Evolutionary conservation across 2,113 vertebrate genomes (phyloP).

Genomic region (Aspiorhynchus laticeps): DNA sequence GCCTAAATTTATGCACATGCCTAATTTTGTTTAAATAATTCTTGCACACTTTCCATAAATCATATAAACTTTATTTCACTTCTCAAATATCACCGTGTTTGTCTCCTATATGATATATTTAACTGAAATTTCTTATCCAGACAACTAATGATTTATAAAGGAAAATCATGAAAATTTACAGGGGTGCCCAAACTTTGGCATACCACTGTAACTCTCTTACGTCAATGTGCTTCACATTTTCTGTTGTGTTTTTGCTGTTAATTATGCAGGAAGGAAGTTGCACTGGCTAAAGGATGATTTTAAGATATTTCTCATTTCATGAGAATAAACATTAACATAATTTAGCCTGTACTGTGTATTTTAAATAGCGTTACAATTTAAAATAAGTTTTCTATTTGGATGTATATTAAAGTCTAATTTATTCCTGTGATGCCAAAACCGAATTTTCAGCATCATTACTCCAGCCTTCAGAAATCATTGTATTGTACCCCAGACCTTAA

Average conservation of each 20-base stretch:
- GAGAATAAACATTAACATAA: neutral
- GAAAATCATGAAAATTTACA: no score
- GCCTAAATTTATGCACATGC: no score
- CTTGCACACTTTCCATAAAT: no score
- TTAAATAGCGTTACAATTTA: neutral
- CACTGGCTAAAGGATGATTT: neutral
- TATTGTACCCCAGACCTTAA: no score
- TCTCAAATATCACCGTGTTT: no score
- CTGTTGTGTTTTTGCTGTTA: constrained; percentile 4
- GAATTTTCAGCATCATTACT: neutral
- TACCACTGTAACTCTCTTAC: constrained; percentile 5
- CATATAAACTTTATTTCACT: no score
- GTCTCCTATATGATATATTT: no score
- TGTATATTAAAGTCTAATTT: neutral
- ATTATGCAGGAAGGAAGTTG: neutral
- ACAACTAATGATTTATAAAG: no score
- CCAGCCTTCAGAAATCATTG: neutral
- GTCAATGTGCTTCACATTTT: constrained; percentile 8
- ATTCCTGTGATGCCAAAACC: neutral
- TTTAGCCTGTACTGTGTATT: neutral
- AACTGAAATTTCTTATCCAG: no score
- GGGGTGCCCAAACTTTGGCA: no score
- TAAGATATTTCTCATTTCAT: neutral
- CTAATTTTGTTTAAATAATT: no score
- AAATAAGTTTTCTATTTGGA: neutral